Conservation (phyloP, 1,140 invertebrate species). For the Zophobas atratus region DNA sequence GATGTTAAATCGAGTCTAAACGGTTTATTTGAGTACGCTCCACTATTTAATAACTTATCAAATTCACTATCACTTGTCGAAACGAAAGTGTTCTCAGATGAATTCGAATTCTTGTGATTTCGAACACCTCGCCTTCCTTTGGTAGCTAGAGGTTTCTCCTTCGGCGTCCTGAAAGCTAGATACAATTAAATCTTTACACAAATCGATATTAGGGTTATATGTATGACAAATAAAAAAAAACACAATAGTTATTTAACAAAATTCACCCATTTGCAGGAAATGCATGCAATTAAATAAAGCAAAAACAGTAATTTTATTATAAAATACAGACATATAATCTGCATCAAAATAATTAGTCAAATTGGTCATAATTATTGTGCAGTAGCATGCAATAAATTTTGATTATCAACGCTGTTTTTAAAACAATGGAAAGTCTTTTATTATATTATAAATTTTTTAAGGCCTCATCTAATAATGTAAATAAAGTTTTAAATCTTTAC, state of each 20-base stretch:
- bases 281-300: too few species aligned
- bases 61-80: conserved; percentile 30
- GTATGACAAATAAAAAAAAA: background rate
- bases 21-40: conserved; percentile 39
- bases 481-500: too few species aligned
- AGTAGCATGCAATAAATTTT: too few species aligned
- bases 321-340: too few species aligned
- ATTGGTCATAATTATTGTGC: too few species aligned
- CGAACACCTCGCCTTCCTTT: background rate
- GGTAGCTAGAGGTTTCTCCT: conserved; percentile 9
- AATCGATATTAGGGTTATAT: background rate
- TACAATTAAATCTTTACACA: conserved; percentile 45
- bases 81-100: conserved; percentile 2
- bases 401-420: too few species aligned
- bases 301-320: too few species aligned
- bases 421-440: too few species aligned
- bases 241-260: background rate
- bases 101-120: conserved; percentile 4
- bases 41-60: conserved; percentile 38
- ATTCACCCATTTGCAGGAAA: too few species aligned
- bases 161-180: conserved; percentile 43
- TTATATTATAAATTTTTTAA: too few species aligned
- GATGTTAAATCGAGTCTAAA: conserved; percentile 43
- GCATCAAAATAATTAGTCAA: too few species aligned
- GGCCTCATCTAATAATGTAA: too few species aligned